Evolutionary conservation across 2,888 invertebrate species (phyloP).

Genomic region (Leucoptera coffeella): DNA sequence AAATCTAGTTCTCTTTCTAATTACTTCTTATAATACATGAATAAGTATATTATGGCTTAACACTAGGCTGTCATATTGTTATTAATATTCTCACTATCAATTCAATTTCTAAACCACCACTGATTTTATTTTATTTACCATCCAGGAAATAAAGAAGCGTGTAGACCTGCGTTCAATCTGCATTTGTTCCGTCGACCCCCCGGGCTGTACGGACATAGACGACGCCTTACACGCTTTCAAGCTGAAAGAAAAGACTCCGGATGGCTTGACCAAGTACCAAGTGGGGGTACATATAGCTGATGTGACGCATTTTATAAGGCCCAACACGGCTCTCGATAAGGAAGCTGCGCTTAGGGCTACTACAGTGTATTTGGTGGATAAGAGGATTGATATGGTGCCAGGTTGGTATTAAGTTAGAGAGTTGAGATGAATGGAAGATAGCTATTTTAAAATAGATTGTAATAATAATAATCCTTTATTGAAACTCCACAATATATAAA

Average conservation of each 20-base stretch:
- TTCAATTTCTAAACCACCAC: too few species aligned
- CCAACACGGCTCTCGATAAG: slow-evolving; percentile 84
- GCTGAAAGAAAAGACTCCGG: slow-evolving; percentile 50
- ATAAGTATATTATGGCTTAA: too few species aligned
- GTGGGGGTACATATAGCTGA: slow-evolving; percentile 99
- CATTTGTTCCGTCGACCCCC: slow-evolving; percentile 95
- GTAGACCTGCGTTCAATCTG: slow-evolving; percentile 78
- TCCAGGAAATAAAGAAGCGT: slow-evolving; percentile 68
- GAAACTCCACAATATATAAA: too few species aligned
- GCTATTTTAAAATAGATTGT: too few species aligned
- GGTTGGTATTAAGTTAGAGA: too few species aligned
- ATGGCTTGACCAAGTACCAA: slow-evolving; percentile 27
- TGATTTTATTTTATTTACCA: too few species aligned
- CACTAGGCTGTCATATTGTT: too few species aligned
- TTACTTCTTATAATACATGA: too few species aligned
- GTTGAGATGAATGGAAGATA: too few species aligned
- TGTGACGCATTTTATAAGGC: slow-evolving; percentile 94
- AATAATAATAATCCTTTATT: too few species aligned
- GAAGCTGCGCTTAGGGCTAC: slow-evolving; percentile 93
- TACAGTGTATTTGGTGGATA: slow-evolving; percentile 93
- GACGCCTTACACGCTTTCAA: slow-evolving; percentile 90
- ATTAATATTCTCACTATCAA: too few species aligned
- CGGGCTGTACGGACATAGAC: slow-evolving; percentile 98
- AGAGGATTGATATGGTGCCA: slow-evolving; percentile 84
- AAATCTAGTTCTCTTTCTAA: too few species aligned